Evolutionary conservation across 1,140 invertebrate species (phyloP), one percentile per base, ranked within the genome.

Genomic region (Cydia amplana): DNA sequence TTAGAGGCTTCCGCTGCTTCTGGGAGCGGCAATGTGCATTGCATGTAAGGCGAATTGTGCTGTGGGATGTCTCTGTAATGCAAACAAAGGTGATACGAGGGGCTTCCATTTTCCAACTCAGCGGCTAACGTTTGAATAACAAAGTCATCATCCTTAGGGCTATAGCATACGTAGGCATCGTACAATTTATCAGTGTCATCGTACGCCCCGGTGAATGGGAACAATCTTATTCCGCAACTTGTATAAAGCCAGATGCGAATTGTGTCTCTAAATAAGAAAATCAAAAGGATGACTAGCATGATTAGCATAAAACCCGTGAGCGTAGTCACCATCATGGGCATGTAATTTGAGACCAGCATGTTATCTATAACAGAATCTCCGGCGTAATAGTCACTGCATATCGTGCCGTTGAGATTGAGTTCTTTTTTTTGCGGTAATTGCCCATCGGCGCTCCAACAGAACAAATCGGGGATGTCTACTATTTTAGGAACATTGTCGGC

Each of bases 101-200:
- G 95, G 23, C 92, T 93, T n/a, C 95, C 95, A 81, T 97, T 96
- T 91, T 99, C 98, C 70, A 99, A 91, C 82, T 98, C 97, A 16
- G 96, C 95, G 4, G 96, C 96, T 28, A 99, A 94, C 10, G 96
- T 96, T 85, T 97, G 96, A 77, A 97, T 94, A 10, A 98, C 97
- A 89, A 98, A 98, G 85, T 97, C 96, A 83, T 98, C 97, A 93
- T 99, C 98, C 88, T 98, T 97, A 28, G 97, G 96, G 79, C 97
- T 98, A 93, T 99, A 98, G 77, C 97, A 96, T 9, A 99, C 95
- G 92, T 98, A 99, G 73, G 97, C 97, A 89, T 99, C 98, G 93
- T 98, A 99, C 40, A 97, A 94, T 87, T 98, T 98, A 85, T 97
- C 97, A 80, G 96, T 94, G 83, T 97, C 96, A 84, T 96, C 96